Base-by-base conservation (phyloP, 1,140 invertebrate species). In the Drosophila baimaii region DNA sequence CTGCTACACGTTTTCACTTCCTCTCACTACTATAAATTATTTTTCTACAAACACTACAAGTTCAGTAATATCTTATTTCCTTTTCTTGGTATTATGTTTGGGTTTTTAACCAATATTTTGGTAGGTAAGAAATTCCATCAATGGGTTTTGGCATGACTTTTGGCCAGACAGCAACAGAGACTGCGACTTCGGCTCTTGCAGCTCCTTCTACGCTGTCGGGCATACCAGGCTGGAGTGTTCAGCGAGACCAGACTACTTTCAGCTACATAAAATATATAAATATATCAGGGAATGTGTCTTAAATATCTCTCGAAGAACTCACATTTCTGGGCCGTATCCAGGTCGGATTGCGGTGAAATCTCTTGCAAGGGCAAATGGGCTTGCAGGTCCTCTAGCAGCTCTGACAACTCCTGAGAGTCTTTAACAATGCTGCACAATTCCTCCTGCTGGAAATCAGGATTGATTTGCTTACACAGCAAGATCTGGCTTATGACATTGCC, bases 401-500 rank as follows among this genome's bases (percentile, higher is more conserved):
- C 94, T 1, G 93, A 94, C 68, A 97, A 95, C 81, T 97, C 96
- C 74, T 96, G 94, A 0, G 95, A 95, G 91, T 97, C 97, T 90
- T 97, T 97, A 46, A 94, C 94, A 81, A 98, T 97, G 91, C 96
- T 97, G 93, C 95, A 96, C 8, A 97, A 93, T 91, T 98, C 97
- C 90, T 98, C 97, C 88, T 96, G 95, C 92, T 97, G 96, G 92
- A 98, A 98, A 92, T 98, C 96, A 1, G 96, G 95, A 58, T 96
- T 96, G 77, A 97, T 96, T 89, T 96, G 96, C 92, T 97, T 97
- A 92, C 96, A 97, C 17, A 98, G 93, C 71, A 98, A 93, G 68
- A 98, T 96, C 92, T 97, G 96, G 79, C 96, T 97, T 77, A 98
- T 96, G 33, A 97, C 96, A 90, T 97, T 97, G 57, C 97, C 96